A percentile compares a stretch with the other conserved stretches of the same genome.
Evolutionary conservation across 2,797 vertebrate species (phyloP).

Genomic region (Tenualosa thibaudeaui): DNA sequence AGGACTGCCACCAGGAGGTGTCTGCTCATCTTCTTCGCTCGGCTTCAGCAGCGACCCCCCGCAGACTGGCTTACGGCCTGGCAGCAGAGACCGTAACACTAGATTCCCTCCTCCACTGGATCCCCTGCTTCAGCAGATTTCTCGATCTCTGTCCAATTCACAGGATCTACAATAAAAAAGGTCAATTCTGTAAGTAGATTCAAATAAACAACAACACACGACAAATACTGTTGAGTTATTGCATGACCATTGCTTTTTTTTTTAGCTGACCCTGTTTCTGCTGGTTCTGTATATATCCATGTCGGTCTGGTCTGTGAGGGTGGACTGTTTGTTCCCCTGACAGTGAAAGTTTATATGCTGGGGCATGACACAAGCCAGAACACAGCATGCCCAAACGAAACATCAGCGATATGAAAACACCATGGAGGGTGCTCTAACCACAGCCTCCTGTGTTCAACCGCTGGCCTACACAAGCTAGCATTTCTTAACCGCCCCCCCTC

Average conservation of each 20-base stretch:
- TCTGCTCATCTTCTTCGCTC: constrained; percentile 21
- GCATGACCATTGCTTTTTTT: not conserved
- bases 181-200: not conserved
- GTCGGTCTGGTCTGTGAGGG: not conserved
- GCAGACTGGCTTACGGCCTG: not conserved
- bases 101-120: not conserved
- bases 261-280: too few species aligned
- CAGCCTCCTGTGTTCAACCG: not conserved
- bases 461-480: not conserved
- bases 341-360: not conserved
- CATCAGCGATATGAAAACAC: not conserved
- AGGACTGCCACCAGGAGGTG: constrained; percentile 20
- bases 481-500: not conserved
- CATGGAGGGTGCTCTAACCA: not conserved
- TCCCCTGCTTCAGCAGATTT: not conserved
- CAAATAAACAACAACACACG: not conserved
- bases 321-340: not conserved
- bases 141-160: not conserved
- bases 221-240: not conserved
- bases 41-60: not conserved
- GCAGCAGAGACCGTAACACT: not conserved
- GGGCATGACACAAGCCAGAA: constrained; percentile 1
- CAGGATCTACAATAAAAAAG: not conserved
- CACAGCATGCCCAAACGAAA: not conserved
- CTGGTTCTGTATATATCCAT: not conserved